Base-by-base conservation (phyloP, 53 echinoderm and acorn worm species). In the Crossaster papposus region DNA sequence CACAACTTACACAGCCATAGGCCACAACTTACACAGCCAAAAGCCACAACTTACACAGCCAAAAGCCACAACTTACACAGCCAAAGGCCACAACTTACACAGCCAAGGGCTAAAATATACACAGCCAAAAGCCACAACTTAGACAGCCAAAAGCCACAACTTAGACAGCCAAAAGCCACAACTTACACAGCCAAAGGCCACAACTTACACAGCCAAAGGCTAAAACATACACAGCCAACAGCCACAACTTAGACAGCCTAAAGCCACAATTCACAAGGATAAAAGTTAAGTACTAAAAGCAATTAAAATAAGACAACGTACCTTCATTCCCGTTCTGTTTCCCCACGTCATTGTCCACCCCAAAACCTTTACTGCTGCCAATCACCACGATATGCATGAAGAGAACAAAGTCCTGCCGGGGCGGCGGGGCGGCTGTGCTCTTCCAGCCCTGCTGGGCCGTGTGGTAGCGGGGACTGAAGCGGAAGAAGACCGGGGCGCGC, bases 401-500 rank as follows among this genome's bases (percentile, higher is more conserved):
- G 33, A 99, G 91, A 1, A 95, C 94, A 93, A 94, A 99, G 94
- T 99, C 99, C 88, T 99, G 99, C 76, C 99, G 64, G 1, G 99
- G 99, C 9, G 99, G 94, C 14, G 95, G 96, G 31, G 90, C 91
- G 4, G 94, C 87, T 20, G 92, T 99, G 18, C 96, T 91, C 81
- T 99, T 99, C 95, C 93, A 99, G 28, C 99, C 99, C 77, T 96
- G 93, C 84, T 81, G 90, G 52, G 94, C 73, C 3, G 89, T 89
- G 94, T 89, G 93, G 84, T 93, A 99, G n/a, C 99, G 93, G 22
- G 99, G 99, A 58, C 96, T 96, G 89, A 99, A 99, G 10, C 99
- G 86, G 94, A 99, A 96, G 93, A 88, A 99, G 5, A 99, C 87
- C 23, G 94, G 96, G 75, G 93, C 79, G 51, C 94, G 93, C 91